Base-by-base conservation (phyloP, 2,113 vertebrate genomes). In the Solea senegalensis region DNA sequence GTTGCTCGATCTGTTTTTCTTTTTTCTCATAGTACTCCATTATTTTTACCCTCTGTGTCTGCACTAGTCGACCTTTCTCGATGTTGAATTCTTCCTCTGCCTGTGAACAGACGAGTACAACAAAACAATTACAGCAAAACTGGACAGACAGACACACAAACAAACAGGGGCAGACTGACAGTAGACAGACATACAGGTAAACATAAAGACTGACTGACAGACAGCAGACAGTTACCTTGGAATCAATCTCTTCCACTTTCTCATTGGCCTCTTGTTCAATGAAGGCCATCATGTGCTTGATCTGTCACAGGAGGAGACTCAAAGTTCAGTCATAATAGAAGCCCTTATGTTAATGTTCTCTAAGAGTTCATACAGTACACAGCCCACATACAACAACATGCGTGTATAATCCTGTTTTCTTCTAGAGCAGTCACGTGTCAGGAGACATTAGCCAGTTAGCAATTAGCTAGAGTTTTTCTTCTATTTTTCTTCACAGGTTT, bases 51-150 rank as follows among this genome's bases (percentile, higher is more conserved):
- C 98, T 95, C 87, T 99, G 98, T 6, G 98, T 99, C 80, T 99
- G 98, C 66, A 99, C 98, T 75, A 99, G 94, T 1, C 97, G 97
- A 66, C 98, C 97, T 81, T 99, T 99, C 91, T 99, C 97, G 46
- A 99, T 99, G 93, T 99, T 99, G 90, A 99, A 99, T 92, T 99
- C 97, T 83, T 99, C 98, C 86, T 99, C 98, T 45, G 98, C 98
- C 98, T 99, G 80, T 48, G 12, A 48, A 48, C 45, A 48, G 12
- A 13, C 12, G 44, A 13, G 8, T 13, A 48, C 14, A 14, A 10
- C 45, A 12, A 48, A 48, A 45, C 12, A 5, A 48, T 10, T 48
- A 14, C 2, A 48, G 11, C 14, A 14, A 53, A 21, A 12, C 9
- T 1, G 21, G 51, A 26, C 9, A 53, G 21, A 27, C 2, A 27